Percentiles rank a stretch among this genome's conserved stretches.
These are phyloP conservation scores for Engraulis encrasicolus DNA, from an alignment of 2,113 vertebrate genomes.

Conservation along the genomic window DNA sequence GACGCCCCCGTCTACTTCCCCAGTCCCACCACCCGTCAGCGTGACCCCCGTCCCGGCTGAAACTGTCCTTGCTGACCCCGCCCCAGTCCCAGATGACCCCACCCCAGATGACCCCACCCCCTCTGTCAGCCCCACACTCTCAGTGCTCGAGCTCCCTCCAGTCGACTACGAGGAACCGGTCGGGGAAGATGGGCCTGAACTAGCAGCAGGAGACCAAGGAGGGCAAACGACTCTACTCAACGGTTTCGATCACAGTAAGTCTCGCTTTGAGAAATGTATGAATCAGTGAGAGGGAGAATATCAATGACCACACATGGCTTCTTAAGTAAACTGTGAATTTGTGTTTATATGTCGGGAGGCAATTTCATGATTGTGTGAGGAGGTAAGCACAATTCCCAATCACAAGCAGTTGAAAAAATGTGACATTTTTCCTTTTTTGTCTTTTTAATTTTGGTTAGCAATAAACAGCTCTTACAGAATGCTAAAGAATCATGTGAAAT, in stretches of 20 bases:
- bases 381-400: no score
- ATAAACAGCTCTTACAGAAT: background rate
- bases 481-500: background rate
- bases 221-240: conserved; percentile 47
- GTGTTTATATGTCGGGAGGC: no score
- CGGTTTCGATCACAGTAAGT: conserved; percentile 65
- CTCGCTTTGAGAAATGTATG: background rate
- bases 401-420: no score
- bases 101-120: conserved; percentile 45
- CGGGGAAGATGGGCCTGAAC: background rate
- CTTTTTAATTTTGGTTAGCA: no score
- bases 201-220: background rate
- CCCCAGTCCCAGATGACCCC: background rate
- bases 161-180: conserved; percentile 58
- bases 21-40: conserved; percentile 8
- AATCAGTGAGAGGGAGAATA: background rate
- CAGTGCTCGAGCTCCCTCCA: conserved; percentile 56
- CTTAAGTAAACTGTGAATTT: background rate
- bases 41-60: conserved; percentile 53
- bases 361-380: conserved; percentile 28
- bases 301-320: background rate
- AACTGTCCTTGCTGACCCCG: conserved; percentile 15
- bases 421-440: no score
- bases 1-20: conserved; percentile 30
- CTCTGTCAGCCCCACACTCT: conserved; percentile 7